Evolutionary conservation across 2,797 vertebrate species (phyloP), one percentile per base, ranked within the genome.

Genomic region (Aldrovandia affinis): DNA sequence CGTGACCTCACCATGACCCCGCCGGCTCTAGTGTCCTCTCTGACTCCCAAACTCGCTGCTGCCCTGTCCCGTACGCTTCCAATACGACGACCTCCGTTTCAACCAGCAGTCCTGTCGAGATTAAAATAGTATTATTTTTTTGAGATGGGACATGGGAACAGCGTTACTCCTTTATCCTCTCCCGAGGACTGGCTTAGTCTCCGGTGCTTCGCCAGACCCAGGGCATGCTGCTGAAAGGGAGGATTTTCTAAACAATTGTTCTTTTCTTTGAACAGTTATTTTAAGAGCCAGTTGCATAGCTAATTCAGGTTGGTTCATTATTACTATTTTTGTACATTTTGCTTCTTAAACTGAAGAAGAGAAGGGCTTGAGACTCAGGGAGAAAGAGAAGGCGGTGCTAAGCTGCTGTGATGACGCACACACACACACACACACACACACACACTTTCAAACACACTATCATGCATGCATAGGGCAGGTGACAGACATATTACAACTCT

Each of bases 11-110:
- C n/a, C 9, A 33, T 36, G 28, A 33, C 30, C 63, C 63, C 30
- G 0, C 65, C 12, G 6, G 30, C 33, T 70, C 65, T 30, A 3
- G 8, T 28, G 20, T 5, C 90, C 4, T 12, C 14, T 89, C 86
- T 90, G 86, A 89, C 90, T 87, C 93, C 89, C 86, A 83, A 89
- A 87, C 88, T 87, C 85, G 81, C 86, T 86, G 50, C 87, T 86
- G 88, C 93, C 92, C 91, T 92, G 89, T 92, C 89, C 87, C 81
- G 47, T 81, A 81, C 87, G 89, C 92, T 90, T n/a, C 90, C 87
- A 85, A 88, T 89, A 86, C 88, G 33, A 86, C 90, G 91, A 94
- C 93, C 94, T 95, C 92, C 93, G 93, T 93, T 93, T 91, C 92
- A 86, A 86, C 83, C 90, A 93, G 92, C 90, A 91, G 93, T 94